phyloP scores from a whole-genome alignment of 2,113 vertebrate species.

The Chaenocephalus aceratus region DNA sequence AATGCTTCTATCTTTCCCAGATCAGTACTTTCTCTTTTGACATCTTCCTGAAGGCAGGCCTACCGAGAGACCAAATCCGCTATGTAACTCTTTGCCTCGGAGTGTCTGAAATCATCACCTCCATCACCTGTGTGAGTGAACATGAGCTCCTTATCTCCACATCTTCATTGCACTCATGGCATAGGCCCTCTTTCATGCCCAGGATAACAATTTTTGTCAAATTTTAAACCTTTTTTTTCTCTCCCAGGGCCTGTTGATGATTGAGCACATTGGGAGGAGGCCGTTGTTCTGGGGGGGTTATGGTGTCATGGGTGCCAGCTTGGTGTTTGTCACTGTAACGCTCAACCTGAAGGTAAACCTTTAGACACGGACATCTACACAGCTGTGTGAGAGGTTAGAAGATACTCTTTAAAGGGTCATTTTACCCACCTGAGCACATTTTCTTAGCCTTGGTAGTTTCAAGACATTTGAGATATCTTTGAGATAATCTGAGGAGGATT shows the following conservation, averaged over 20 bases:
- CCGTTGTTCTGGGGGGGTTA: slow-evolving; percentile 84
- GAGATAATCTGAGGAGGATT: background rate
- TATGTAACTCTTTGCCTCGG: slow-evolving; percentile 87
- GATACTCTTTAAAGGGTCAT: background rate
- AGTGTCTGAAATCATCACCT: slow-evolving; percentile 80
- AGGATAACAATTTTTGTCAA: background rate
- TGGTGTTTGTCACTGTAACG: slow-evolving; percentile 79
- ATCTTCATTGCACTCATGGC: background rate
- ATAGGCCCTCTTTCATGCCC: no score
- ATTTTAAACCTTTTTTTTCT: background rate
- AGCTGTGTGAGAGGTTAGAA: background rate
- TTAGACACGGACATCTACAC: background rate
- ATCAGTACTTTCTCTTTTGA: slow-evolving; percentile 86
- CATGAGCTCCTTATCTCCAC: no score
- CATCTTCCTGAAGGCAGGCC: slow-evolving; percentile 83
- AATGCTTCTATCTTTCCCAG: slow-evolving; percentile 60
- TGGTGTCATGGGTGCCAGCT: slow-evolving; percentile 74
- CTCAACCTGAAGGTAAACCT: slow-evolving; percentile 83
- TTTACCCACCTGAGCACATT: background rate
- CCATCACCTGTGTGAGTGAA: slow-evolving; percentile 83
- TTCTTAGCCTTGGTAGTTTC: background rate
- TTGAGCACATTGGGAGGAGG: slow-evolving; percentile 85
- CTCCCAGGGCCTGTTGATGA: slow-evolving; percentile 84
- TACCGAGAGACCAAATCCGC: slow-evolving; percentile 78
- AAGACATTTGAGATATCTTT: background rate